These are phyloP conservation scores for Chaenogobius annularis DNA, from an alignment of 2,113 vertebrate species.

Conservation along the genomic window DNA sequence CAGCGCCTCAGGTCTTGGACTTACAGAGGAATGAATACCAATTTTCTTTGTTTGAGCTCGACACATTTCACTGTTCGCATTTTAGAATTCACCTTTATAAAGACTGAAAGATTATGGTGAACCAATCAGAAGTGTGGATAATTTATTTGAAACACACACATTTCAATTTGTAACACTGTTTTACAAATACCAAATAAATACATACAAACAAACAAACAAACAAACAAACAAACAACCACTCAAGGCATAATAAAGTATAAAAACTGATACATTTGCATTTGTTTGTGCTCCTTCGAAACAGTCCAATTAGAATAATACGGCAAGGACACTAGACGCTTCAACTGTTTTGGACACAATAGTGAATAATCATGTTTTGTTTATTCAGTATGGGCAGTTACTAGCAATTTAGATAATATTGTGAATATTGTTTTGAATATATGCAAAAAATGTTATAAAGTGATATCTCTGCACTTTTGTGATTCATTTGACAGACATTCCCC, in stretches of 20 bases:
- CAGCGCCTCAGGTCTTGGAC: background rate
- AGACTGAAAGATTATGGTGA: background rate
- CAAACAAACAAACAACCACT: background rate
- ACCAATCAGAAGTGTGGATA: background rate
- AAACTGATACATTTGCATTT: background rate
- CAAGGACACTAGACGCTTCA: background rate
- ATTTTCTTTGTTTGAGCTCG: background rate
- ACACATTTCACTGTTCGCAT: background rate
- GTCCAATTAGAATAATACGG: background rate
- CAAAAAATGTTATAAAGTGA: too few species aligned
- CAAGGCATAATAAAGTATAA: constrained; percentile 18
- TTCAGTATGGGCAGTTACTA: too few species aligned
- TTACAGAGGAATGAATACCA: background rate
- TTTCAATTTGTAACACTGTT: background rate
- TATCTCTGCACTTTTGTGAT: too few species aligned
- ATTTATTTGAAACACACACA: background rate
- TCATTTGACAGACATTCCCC: too few species aligned
- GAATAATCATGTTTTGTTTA: too few species aligned
- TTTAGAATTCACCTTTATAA: background rate
- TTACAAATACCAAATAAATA: background rate
- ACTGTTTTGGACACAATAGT: background rate
- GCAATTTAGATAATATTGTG: too few species aligned
- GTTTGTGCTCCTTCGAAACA: background rate
- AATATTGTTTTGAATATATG: too few species aligned
- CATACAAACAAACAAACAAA: background rate